Evolutionary conservation across 2,113 vertebrate species (phyloP).

Genomic region (Rynchops niger): DNA sequence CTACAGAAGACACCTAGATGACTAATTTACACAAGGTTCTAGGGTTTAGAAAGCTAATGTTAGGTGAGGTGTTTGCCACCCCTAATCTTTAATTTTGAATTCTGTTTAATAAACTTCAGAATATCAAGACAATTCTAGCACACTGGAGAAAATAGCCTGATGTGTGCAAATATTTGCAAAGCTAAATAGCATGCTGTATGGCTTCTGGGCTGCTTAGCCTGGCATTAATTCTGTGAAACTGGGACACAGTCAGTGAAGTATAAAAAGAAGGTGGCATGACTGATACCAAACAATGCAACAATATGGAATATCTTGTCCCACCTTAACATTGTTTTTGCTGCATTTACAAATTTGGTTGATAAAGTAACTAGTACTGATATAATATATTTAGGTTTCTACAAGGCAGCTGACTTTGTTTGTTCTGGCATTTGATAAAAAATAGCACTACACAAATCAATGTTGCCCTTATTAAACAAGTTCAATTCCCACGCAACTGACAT

Average conservation of each 20-base stretch:
- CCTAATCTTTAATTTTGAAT: not conserved
- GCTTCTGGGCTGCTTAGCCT: not conserved
- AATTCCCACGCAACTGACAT: not conserved
- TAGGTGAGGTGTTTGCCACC: not conserved
- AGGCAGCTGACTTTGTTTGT: not conserved
- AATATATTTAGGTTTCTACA: not conserved
- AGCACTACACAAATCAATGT: not conserved
- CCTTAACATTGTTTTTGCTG: not conserved
- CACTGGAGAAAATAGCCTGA: not conserved
- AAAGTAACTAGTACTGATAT: not conserved
- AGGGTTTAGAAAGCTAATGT: not conserved
- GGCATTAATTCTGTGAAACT: not conserved
- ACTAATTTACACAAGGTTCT: not conserved
- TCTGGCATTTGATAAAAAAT: slow-evolving; percentile 1
- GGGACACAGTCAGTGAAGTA: not conserved
- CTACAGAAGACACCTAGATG: not conserved
- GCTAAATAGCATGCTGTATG: not conserved
- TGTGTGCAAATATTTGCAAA: not conserved
- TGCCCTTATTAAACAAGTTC: not conserved
- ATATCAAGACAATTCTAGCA: not conserved
- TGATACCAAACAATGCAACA: not conserved
- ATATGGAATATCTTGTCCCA: not conserved
- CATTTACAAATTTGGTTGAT: not conserved
- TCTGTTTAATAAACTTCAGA: not conserved
- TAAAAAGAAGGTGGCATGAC: not conserved